Base-by-base conservation (phyloP, 2,888 invertebrate genomes). In the Thymelicus acteon region DNA sequence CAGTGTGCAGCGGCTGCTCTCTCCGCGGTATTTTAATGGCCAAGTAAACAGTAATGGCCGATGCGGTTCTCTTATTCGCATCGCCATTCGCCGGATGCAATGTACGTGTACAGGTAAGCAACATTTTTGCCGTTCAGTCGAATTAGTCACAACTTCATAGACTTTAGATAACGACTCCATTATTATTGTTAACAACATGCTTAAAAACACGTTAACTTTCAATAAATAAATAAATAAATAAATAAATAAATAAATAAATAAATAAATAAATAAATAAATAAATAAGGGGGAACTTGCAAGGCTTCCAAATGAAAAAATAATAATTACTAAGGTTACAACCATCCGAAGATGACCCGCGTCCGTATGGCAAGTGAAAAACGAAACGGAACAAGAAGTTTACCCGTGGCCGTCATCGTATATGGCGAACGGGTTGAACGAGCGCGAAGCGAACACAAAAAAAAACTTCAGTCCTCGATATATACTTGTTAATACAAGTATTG, bases 381-480 rank as follows among this genome's bases (percentile, higher is more conserved):
- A 72, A 74, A 78, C 77, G 78, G 78, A 80, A 84, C 82, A 78
- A 83, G 82, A 82, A 80, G 79, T 88, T 88, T 86, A 87, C 78
- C 75, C 73, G n/a, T n/a, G n/a, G n/a, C n/a, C n/a, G 68, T 77
- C 60, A 65, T 88, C 86, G 84, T 84, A 89, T 85, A 89, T 78
- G 86, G 88, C 64, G 73, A 72, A 75, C 81, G 76, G 81, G 78
- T 79, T 76, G 72, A 78, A 73, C 79, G 74, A 78, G 80, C 80
- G 78, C 73, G 74, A 75, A 79, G 74, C 75, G 79, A 79, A 84
- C 84, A 85, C n/a, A n/a, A n/a, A 86, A 85, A 75, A 82, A 83
- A 82, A 80, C 79, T 80, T 77, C 75, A 79, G 75, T 76, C 79
- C 77, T 79, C 79, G 80, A 78, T 79, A 79, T 81, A 77, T 81